Evolutionary conservation across 2,888 invertebrate species (phyloP), one percentile per base, ranked within the genome.

Genomic region (Slavum lentiscoides): DNA sequence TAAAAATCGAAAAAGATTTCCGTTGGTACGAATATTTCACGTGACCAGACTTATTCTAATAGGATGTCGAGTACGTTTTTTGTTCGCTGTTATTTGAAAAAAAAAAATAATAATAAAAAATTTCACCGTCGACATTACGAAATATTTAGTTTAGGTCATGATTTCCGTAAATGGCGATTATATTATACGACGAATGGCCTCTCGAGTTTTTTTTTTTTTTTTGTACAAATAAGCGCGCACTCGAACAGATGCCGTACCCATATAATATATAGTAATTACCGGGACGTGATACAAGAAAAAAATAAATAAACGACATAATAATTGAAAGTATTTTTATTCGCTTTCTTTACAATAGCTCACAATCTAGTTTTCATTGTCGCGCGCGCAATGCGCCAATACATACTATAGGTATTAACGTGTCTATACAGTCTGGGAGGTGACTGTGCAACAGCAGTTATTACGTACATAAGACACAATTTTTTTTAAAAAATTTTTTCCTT

Each of bases 321-420:
- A 80, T 80, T 64, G 77, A 80, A 80, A 80, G 77, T 80, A 72
- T 80, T 80, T 30, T 75, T 75, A 75, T 75, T 67, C 58, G 75
- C 67, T 75, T 80, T 80, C 77, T 80, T 69, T 37, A 64, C 77
- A 80, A 80, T 70, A 70, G 77, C 70, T 55, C 37, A 62, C 64
- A 80, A 80, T 80, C 77, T 80, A 80, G 77, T 70, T 80, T 80
- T 80, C 77, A 72, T 80, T 80, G 55, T 80, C 70, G 62, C 55
- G 39, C 43, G 53, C 37, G 21, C 62, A 0, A n/a, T n/a, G n/a
- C n/a, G n/a, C n/a, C n/a, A 53, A 30, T 30, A 30, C 30, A 30
- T 4, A 30, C 30, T 30, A 30, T n/a, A n/a, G n/a, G n/a, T n/a
- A n/a, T n/a, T n/a, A n/a, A n/a, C n/a, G 4, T 30, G 30, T 4